These are phyloP conservation scores for Heliocidaris tuberculata DNA, from an alignment of 35 echinoderm and acorn worm genomes.

Conservation along the genomic window DNA sequence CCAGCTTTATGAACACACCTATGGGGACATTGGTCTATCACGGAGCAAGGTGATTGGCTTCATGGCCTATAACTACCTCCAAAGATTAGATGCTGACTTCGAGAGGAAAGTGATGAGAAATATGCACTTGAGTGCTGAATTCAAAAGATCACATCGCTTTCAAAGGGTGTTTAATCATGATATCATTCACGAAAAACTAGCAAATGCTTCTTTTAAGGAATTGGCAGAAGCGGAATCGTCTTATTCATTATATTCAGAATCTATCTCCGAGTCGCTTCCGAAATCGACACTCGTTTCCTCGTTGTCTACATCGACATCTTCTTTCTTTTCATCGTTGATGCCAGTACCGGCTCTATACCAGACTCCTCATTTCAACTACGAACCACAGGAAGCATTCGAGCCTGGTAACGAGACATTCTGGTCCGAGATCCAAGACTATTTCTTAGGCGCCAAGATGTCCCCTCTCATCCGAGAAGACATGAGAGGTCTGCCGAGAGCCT, in stretches of 20 bases:
- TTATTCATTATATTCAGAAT: background rate
- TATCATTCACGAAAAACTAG: conserved; percentile 47
- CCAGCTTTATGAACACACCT: conserved; percentile 34
- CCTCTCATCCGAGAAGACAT: conserved; percentile 64
- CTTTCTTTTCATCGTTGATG: background rate
- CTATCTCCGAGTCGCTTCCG: background rate
- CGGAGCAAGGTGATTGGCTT: background rate
- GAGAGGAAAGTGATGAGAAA: background rate
- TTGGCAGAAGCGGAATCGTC: background rate
- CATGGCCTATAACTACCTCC: background rate
- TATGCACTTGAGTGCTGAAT: conserved; percentile 39
- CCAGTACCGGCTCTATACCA: background rate
- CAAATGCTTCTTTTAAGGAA: background rate
- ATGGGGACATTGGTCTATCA: conserved; percentile 44
- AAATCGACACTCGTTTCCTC: background rate
- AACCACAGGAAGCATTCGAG: background rate
- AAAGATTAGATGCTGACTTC: conserved; percentile 16
- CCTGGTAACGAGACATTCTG: conserved; percentile 32
- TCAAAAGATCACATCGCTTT: background rate
- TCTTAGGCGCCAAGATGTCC: conserved; percentile 48
- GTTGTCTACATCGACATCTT: background rate
- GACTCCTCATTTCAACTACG: background rate
- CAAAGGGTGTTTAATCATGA: conserved; percentile 48
- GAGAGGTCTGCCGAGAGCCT: conserved; percentile 64
- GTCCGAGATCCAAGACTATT: conserved; percentile 35